phyloP scores from a whole-genome alignment of 2,888 invertebrate species.

The Schizotus pectinicornis region DNA sequence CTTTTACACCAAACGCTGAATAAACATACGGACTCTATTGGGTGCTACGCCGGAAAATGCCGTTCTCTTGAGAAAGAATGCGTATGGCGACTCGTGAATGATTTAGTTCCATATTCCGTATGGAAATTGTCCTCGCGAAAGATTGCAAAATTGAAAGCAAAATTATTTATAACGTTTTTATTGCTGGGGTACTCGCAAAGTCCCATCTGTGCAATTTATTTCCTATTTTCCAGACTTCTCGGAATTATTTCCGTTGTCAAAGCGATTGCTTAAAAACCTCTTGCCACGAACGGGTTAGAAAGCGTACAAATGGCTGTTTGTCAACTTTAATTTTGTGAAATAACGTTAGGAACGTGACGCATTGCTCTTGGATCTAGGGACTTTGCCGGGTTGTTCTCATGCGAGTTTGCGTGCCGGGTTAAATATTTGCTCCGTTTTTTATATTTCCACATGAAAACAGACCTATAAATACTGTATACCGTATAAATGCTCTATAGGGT shows the following conservation, averaged over 20 bases:
- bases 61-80: conserved; percentile 4
- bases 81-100: conserved; percentile 17
- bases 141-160: conserved; percentile 19
- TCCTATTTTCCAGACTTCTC: too few relatives aligned
- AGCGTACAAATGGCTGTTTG: conserved; percentile 14
- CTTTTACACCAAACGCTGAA: conserved; percentile 31
- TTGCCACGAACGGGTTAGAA: neutral
- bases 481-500: conserved; percentile 19
- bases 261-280: conserved; percentile 5
- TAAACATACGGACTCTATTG: conserved; percentile 30
- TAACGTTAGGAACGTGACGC: conserved; percentile 27
- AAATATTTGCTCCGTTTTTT: conserved; percentile 32
- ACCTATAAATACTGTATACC: conserved; percentile 28
- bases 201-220: too few relatives aligned
- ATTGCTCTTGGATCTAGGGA: conserved; percentile 20
- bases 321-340: conserved; percentile 25
- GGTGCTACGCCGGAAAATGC: conserved; percentile 25
- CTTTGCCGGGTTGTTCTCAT: conserved; percentile 19
- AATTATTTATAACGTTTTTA: conserved; percentile 20
- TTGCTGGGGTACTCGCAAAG: conserved; percentile 2
- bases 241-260: neutral
- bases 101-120: conserved; percentile 20
- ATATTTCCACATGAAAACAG: conserved; percentile 24
- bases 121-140: conserved; percentile 17
- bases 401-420: conserved; percentile 26